Conservation (phyloP, 2,797 vertebrate species). For the Enteromius argenteus region DNA sequence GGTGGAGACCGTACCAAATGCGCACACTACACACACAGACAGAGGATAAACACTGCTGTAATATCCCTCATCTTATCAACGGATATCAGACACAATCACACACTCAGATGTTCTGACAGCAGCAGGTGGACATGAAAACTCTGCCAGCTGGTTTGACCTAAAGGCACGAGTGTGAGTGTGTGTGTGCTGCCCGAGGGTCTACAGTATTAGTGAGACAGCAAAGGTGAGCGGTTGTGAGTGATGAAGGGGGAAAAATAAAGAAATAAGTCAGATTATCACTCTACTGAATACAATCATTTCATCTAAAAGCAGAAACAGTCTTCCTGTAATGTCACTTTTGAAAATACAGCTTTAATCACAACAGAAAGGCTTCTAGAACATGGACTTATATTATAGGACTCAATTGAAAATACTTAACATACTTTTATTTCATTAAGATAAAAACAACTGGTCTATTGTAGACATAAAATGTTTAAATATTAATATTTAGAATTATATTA, state of each 20-base stretch:
- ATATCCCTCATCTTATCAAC: conserved; percentile 22
- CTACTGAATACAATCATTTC: background rate
- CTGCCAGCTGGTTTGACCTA: conserved; percentile 37
- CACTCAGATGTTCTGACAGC: conserved; percentile 1
- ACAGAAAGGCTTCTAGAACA: background rate
- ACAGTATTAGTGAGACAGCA: background rate
- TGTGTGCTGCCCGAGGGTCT: conserved; percentile 26
- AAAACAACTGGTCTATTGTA: no score
- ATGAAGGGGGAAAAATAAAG: background rate
- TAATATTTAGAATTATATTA: background rate
- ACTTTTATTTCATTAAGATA: background rate
- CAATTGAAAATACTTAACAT: background rate
- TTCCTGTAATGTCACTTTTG: background rate
- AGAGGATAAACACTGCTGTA: background rate
- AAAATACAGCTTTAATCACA: background rate
- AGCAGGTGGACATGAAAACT: conserved; percentile 50
- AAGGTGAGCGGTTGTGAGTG: background rate
- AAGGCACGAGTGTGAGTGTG: conserved; percentile 4
- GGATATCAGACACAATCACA: conserved; percentile 38
- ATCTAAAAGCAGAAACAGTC: background rate
- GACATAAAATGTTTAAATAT: background rate
- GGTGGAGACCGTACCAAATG: background rate
- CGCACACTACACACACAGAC: background rate
- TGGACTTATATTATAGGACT: background rate
- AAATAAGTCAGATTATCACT: background rate